Conservation (phyloP, 1,140 invertebrate genomes). For the Pseudomyrmex cubaensis region DNA sequence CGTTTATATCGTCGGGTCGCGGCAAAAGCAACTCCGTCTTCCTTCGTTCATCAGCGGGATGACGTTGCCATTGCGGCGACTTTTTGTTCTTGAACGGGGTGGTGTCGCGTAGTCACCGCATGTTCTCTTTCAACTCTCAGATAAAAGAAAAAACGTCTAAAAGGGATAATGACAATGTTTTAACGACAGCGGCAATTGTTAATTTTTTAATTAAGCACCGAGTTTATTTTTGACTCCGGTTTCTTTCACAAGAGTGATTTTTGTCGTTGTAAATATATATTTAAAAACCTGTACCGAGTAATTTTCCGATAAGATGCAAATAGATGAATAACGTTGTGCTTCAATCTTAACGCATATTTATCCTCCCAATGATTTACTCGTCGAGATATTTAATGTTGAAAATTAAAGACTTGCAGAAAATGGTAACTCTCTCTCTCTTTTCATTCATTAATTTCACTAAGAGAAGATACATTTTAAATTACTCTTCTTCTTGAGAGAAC, state of each 20-base stretch:
- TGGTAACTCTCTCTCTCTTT: too few species aligned
- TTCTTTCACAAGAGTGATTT: not conserved
- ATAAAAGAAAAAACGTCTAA: conserved; percentile 21
- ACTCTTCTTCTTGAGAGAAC: not conserved
- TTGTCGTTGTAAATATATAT: too few species aligned
- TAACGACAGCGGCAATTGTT: not conserved
- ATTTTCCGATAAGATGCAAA: not conserved
- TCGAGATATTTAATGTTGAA: conserved; percentile 6
- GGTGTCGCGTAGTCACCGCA: not conserved
- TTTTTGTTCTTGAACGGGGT: conserved; percentile 38
- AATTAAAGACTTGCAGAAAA: not conserved
- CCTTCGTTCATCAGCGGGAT: conserved; percentile 48
- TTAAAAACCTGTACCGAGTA: too few species aligned
- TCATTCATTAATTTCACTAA: not conserved
- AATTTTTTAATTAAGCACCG: not conserved
- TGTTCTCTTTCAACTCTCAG: conserved; percentile 11
- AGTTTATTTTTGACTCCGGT: not conserved
- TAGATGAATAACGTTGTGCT: not conserved
- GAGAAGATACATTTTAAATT: not conserved
- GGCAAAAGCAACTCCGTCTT: conserved; percentile 49
- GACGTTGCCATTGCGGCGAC: conserved; percentile 48
- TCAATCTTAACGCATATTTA: not conserved
- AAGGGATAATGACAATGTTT: not conserved
- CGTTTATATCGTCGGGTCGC: conserved; percentile 38
- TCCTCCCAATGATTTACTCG: not conserved